Conservation (phyloP, 1,140 invertebrate genomes). For the Leptestheria dahalacensis region DNA sequence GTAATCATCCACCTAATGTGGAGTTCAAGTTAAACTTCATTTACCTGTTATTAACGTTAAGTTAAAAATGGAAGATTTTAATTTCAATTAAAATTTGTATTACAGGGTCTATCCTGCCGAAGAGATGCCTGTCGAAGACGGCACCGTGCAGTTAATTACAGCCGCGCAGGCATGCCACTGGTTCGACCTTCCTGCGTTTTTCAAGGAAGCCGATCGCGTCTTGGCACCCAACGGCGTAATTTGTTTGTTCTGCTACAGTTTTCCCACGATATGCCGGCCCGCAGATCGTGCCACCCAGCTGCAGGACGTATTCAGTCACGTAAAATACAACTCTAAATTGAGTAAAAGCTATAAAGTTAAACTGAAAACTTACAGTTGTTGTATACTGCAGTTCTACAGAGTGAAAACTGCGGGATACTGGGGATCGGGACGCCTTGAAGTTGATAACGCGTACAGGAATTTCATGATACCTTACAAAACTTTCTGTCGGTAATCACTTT, state of each 20-base stretch:
- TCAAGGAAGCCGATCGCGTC: constrained; percentile 29
- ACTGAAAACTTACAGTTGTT: background rate
- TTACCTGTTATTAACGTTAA: background rate
- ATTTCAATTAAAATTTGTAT: background rate
- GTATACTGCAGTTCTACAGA: background rate
- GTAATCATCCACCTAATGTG: constrained; percentile 22
- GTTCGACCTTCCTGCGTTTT: constrained; percentile 33
- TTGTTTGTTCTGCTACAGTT: constrained; percentile 27
- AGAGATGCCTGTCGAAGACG: constrained; percentile 22
- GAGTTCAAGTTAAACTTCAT: background rate
- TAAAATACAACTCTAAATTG: background rate
- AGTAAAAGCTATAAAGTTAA: background rate
- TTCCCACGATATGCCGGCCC: constrained; percentile 12
- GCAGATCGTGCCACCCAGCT: background rate
- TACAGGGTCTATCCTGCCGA: constrained; percentile 28
- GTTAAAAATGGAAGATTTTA: background rate
- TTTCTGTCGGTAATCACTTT: constrained; percentile 5
- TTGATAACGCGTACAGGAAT: constrained; percentile 5
- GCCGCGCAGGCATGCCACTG: constrained; percentile 32
- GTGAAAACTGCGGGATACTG: background rate
- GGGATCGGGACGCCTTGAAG: background rate
- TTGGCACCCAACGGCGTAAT: constrained; percentile 29
- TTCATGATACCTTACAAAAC: background rate
- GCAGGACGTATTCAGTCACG: background rate
- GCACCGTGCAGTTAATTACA: constrained; percentile 30